phyloP scores from a whole-genome alignment of 2,113 vertebrate species.

The Oncorhynchus keta region DNA sequence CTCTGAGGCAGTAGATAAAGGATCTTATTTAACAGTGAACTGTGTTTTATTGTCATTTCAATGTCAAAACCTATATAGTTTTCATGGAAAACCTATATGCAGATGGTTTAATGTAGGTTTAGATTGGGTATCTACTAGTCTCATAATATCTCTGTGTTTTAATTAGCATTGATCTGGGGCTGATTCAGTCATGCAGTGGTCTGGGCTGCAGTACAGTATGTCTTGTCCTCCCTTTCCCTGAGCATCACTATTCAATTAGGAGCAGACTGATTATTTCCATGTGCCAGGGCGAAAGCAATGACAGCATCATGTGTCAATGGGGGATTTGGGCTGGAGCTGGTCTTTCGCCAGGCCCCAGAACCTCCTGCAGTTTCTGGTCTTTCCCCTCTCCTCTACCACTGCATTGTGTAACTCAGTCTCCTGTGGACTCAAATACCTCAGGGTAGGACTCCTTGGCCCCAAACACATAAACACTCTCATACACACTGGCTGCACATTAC shows the following conservation, averaged over 20 bases:
- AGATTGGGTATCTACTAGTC: too few relatives aligned
- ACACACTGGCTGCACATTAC: constrained; percentile 18
- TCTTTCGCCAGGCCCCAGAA: constrained; percentile 33
- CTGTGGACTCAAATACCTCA: constrained; percentile 32
- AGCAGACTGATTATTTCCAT: constrained; percentile 16
- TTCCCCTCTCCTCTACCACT: constrained; percentile 22
- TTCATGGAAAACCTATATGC: too few relatives aligned
- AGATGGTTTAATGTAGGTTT: too few relatives aligned
- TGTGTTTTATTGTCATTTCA: too few relatives aligned
- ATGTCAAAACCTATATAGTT: too few relatives aligned
- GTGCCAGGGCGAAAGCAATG: constrained; percentile 7
- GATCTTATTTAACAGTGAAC: too few relatives aligned
- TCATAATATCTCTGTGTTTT: background rate
- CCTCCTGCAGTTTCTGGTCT: constrained; percentile 30
- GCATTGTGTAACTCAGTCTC: constrained; percentile 35
- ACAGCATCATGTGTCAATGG: constrained; percentile 3
- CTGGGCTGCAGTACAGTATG: constrained; percentile 4
- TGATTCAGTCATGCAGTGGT: background rate
- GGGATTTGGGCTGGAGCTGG: constrained; percentile 33
- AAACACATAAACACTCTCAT: constrained; percentile 2
- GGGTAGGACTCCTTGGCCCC: constrained; percentile 35
- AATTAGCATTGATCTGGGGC: background rate
- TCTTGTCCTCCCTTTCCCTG: constrained; percentile 10
- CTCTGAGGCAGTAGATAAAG: too few relatives aligned
- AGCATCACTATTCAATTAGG: constrained; percentile 11